A percentile compares a stretch with the other conserved stretches of the same genome.
These are phyloP conservation scores for rabbit (Oryctolagus cuniculus) DNA, from an alignment of 2,113 vertebrate species.

Conservation along the genomic window mOryCun1.1 NC_091433.1:32728501-32729000, in stretches of 20 bases:
- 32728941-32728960: background rate
- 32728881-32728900: background rate
- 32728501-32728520: background rate
- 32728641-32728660: background rate
- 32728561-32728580: background rate
- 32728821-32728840: background rate
- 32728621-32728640: background rate
- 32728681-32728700: background rate
- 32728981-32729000: background rate
- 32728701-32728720: background rate
- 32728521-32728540: background rate
- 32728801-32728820: background rate
- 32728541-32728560: background rate
- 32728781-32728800: background rate
- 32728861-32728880: background rate
- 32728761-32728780: background rate
- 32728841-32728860: background rate
- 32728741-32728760: background rate
- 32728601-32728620: background rate
- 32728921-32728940: background rate
- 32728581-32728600: background rate
- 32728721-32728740: too few species aligned
- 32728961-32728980: background rate
- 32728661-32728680: background rate
- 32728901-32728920: background rate